Base-by-base conservation (phyloP, 2,888 invertebrate genomes). In the Omphaloscelis lunosa region DNA sequence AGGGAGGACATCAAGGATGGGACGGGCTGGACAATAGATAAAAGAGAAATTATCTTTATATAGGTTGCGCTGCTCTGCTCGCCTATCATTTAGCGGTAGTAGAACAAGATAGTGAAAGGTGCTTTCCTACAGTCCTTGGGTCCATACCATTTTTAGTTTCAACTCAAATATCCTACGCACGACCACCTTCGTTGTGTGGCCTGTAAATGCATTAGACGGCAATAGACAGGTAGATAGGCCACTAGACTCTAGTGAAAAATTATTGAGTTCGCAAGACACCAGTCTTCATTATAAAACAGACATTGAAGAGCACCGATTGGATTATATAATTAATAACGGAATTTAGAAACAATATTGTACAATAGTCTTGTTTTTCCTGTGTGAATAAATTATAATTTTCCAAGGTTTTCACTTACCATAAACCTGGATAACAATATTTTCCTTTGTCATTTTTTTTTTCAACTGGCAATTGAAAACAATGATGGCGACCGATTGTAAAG, bases 401-500 rank as follows among this genome's bases (percentile, higher is more conserved):
- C 75, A 80, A 75, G 71, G 85, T 85, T 82, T 79, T 85, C 59
- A 61, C 11, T 45, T 69, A 81, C 75, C 75, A 75, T 82, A 72
- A 66, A 75, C 53, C 56, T n/a, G 17, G n/a, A 65, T 34, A 58
- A 29, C 56, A 72, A 51, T 66, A 73, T 66, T 68, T 71, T 75
- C 72, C 63, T 78, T 86, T 86, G 86, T 80, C 1, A 65, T 66
- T 78, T 80, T 80, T 88, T 86, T 91, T 91, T 88, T 76, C 23
- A 53, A 77, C 89, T 93, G 86, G 93, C 89, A 93, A 93, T 86
- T 77, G 70, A 89, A 90, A 90, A 93, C 91, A 95, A 95, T 92
- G 93, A 96, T 96, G 96, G 96, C 96, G 96, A 94, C 95, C 94
- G 93, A 94, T 94, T 93, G 92, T 95, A 93, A 95, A 95, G 95